Percentiles rank a stretch among this genome's conserved stretches.
Conservation (phyloP, 1,140 invertebrate species). For the Drosophila punjabiensis region DNA sequence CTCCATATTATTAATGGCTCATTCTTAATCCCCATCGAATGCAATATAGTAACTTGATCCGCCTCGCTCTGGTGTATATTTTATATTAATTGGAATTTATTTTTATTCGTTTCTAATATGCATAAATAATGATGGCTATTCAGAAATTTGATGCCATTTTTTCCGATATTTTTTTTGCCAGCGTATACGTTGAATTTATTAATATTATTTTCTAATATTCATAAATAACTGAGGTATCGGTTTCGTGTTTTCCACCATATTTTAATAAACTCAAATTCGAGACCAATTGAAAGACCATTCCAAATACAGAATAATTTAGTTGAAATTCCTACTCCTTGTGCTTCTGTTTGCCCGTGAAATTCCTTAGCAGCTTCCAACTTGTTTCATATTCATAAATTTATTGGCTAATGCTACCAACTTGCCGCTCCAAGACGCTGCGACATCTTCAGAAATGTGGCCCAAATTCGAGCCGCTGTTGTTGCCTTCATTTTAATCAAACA, state of each 20-base stretch:
- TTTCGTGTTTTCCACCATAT: conserved; percentile 15
- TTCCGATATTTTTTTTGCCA: neutral
- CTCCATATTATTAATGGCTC: conserved; percentile 5
- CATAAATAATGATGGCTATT: conserved; percentile 45
- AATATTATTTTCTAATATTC: conserved; percentile 14
- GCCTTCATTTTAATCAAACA: conserved; percentile 75
- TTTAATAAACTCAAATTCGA: neutral
- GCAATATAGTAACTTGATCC: conserved; percentile 26
- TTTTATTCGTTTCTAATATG: conserved; percentile 40
- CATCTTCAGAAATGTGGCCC: conserved; percentile 38
- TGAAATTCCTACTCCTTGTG: conserved; percentile 3
- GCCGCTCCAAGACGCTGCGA: conserved; percentile 29
- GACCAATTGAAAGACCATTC: conserved; percentile 10
- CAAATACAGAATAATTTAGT: neutral
- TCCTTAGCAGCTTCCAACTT: conserved; percentile 16
- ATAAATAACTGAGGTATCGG: conserved; percentile 1
- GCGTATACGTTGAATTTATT: conserved; percentile 17
- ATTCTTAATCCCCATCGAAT: neutral
- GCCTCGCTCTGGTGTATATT: conserved; percentile 11
- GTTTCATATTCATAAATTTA: conserved; percentile 60
- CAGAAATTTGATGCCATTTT: conserved; percentile 22
- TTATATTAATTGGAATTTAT: conserved; percentile 36
- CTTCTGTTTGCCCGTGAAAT: conserved; percentile 23
- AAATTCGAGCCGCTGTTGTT: conserved; percentile 58
- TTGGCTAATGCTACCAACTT: conserved; percentile 54